Base-by-base conservation (phyloP, 2,113 vertebrate genomes). In the Cryptotis parvus region DNA sequence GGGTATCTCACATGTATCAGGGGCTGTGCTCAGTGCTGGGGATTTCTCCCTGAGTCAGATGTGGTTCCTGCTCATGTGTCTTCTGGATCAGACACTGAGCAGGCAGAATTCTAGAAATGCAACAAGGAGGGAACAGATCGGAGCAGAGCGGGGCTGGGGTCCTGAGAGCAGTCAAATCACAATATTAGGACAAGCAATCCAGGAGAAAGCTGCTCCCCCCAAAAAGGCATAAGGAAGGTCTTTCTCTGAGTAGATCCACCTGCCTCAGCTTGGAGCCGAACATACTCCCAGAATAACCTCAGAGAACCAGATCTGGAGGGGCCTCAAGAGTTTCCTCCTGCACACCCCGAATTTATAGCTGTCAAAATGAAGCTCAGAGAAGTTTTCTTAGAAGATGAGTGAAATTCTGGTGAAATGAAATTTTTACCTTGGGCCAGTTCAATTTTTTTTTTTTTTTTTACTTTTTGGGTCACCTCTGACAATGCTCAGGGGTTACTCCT, bases 341-440 rank as follows among this genome's bases (percentile, higher is more conserved):
- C n/a, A 43, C 22, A 31, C 29, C 22, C 6, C 29, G 61, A 33
- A 65, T 80, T 27, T 68, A 39, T 8, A 76, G 33, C 27, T 35
- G 73, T 66, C 43, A 75, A 85, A 86, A 80, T 3, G 24, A 75
- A 33, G 41, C 75, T 68, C 27, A 12, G 39, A 68, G n/a, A 84
- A 77, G 39, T 43, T 37, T 16, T 84, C 72, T 61, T 81, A 33
- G 27, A 73, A 93, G 87, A 75, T n/a, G 41, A 18, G 24, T 70
- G 33, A 66, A 70, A 70, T 76, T 61, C 27, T 79, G 49, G 74
- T 39, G 45, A 84, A 89, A 45, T 16, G 27, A 68, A 91, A 74
- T 27, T 12, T 9, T 87, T 80, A 26, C 10, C 6, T 61, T 20
- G 27, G 35, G 41, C 0, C 61, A 74, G n/a, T 76, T 89, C 26